Base-by-base conservation (phyloP, 2,113 vertebrate genomes). In the Rutilus rutilus region DNA sequence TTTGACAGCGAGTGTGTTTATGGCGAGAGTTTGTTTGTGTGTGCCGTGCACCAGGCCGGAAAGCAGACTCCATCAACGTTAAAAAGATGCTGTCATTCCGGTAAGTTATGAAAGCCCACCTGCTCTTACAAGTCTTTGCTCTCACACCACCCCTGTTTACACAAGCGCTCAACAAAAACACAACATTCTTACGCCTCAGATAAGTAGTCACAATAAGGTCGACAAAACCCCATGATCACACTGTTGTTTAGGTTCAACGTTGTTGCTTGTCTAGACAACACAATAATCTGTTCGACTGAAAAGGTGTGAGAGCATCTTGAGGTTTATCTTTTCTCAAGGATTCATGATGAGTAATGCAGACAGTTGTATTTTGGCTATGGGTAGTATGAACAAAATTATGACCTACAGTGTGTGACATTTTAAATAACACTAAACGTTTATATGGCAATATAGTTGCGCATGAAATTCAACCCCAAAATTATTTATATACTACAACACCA, bases 131-230 rank as follows among this genome's bases (percentile, higher is more conserved):
- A 86, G 50, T 88, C 88, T 62, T 2, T 52, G 89, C 92, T 94
- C 93, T 94, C 94, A 94, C 92, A 92, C 91, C 85, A 87, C 82
- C 91, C 88, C 75, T 94, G 93, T 94, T 95, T 93, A 95, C 93
- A 93, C 89, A 93, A 91, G 93, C 91, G 42, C 91, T 92, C 91
- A 93, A 95, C 93, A 95, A 93, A 94, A 92, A 92, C 90, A 93
- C 91, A 93, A 91, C 93, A 93, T 92, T 93, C 92, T 92, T 88
- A 83, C 75, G 87, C 36, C 60, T 86, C 89, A 92, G 93, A 94
- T 94, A 93, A 93, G 90, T 90, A 87, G 88, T 75, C 87, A 90
- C 86, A 91, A 86, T 87, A 89, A 88, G 87, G 85, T 76, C 85
- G 89, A 92, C 90, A 91, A 91, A 87, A 86, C 78, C 90, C 90